phyloP scores from a whole-genome alignment of 2,113 vertebrate species.

The Struthidea cinerea region DNA sequence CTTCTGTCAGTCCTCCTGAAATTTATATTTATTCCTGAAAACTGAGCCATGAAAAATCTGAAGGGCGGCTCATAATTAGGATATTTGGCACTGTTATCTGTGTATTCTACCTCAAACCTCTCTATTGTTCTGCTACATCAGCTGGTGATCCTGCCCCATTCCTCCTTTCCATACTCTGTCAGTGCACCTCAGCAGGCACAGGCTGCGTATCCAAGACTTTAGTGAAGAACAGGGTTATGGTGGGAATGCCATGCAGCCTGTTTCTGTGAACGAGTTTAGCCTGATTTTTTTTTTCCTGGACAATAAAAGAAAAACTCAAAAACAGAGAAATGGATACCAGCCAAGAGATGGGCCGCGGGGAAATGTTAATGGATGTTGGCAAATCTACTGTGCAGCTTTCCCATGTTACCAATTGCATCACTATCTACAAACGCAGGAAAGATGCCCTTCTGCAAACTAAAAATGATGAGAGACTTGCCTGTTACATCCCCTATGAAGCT shows the following conservation, averaged over 20 bases:
- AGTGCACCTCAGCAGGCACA: not conserved
- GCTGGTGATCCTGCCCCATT: not conserved
- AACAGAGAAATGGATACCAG: not conserved
- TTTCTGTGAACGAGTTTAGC: not conserved
- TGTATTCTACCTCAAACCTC: not conserved
- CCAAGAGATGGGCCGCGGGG: not conserved
- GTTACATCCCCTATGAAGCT: not conserved
- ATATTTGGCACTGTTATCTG: not conserved
- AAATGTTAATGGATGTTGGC: conserved; percentile 5
- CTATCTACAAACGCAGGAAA: not conserved
- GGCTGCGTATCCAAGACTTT: not conserved
- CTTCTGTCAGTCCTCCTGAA: not conserved
- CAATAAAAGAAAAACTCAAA: conserved; percentile 15
- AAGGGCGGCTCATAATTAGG: not conserved
- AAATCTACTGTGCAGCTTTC: not conserved
- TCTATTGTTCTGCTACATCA: not conserved
- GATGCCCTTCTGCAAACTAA: not conserved
- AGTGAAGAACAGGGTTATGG: not conserved
- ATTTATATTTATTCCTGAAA: not conserved
- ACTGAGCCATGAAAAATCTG: not conserved
- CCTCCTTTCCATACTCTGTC: not conserved
- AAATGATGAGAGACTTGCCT: not conserved
- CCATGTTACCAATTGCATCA: not conserved
- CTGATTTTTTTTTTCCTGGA: not conserved
- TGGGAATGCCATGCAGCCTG: not conserved